Evolutionary conservation across 2,113 vertebrate species (phyloP).

Genomic region (Nansenia antarctica): DNA sequence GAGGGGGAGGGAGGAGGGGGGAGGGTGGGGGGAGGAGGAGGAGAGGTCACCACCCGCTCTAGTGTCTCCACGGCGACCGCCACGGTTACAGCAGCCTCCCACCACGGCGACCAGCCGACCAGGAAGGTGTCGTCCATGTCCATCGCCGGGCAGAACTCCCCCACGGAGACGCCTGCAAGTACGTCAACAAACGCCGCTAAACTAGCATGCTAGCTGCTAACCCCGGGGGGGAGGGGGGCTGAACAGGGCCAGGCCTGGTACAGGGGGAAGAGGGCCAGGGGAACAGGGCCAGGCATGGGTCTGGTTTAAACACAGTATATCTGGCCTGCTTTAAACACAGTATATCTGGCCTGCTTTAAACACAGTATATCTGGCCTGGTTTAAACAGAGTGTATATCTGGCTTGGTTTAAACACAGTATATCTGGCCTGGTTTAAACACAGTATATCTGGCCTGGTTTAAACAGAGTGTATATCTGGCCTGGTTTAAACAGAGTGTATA

Average conservation of each 20-base stretch:
- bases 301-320: background rate
- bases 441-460: background rate
- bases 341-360: background rate
- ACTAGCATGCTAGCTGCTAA: background rate
- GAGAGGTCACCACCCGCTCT: conserved; percentile 43
- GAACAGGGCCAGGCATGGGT: background rate
- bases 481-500: too few relatives aligned
- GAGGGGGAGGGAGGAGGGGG: conserved; percentile 80
- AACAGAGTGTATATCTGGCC: background rate
- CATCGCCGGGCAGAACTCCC: conserved; percentile 80
- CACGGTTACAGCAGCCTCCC: conserved; percentile 77
- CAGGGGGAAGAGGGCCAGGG: background rate
- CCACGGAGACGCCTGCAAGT: conserved; percentile 80
- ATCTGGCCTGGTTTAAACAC: background rate
- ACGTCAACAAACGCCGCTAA: conserved; percentile 57
- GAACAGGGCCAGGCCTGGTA: background rate
- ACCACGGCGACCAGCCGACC: conserved; percentile 69
- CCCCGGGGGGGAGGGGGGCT: background rate
- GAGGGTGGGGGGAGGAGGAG: conserved; percentile 3
- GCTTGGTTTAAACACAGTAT: too few relatives aligned
- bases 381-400: too few relatives aligned
- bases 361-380: background rate
- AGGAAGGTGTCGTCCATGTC: conserved; percentile 90
- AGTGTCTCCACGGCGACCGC: conserved; percentile 85
- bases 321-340: background rate